Conservation (phyloP, 2,888 invertebrate genomes). For the Hyles lineata region DNA sequence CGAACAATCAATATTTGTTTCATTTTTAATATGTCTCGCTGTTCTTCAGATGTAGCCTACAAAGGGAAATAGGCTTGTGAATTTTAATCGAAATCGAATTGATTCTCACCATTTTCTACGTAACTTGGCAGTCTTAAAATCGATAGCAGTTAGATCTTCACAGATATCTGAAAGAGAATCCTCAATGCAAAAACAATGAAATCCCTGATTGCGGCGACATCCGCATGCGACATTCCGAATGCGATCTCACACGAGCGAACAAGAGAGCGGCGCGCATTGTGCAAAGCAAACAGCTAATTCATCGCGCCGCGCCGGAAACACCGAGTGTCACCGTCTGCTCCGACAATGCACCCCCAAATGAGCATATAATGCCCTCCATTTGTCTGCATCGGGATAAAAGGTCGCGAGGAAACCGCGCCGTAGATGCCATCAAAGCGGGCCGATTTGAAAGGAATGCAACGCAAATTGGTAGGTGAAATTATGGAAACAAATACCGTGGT, state of each 20-base stretch:
- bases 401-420: constrained; percentile 58
- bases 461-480: constrained; percentile 76
- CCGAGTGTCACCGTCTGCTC: constrained; percentile 66
- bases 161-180: no score
- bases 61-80: background rate
- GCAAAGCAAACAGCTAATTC: constrained; percentile 67
- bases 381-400: constrained; percentile 65
- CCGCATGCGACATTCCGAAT: constrained; percentile 11
- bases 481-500: constrained; percentile 63
- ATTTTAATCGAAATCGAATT: background rate
- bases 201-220: background rate
- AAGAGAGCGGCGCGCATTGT: constrained; percentile 32
- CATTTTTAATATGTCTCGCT: constrained; percentile 18
- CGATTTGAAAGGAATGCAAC: constrained; percentile 63
- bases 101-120: no score
- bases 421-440: constrained; percentile 65
- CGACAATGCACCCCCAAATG: constrained; percentile 68
- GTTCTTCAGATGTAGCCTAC: background rate
- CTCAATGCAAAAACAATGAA: no score
- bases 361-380: constrained; percentile 71
- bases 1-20: constrained; percentile 23
- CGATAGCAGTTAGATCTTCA: no score
- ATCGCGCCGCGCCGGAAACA: constrained; percentile 64
- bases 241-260: constrained; percentile 11
- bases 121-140: no score